These are phyloP conservation scores for Rhombomys opimus DNA, from an alignment of 2,113 vertebrate genomes.

Conservation along the genomic window DNA sequence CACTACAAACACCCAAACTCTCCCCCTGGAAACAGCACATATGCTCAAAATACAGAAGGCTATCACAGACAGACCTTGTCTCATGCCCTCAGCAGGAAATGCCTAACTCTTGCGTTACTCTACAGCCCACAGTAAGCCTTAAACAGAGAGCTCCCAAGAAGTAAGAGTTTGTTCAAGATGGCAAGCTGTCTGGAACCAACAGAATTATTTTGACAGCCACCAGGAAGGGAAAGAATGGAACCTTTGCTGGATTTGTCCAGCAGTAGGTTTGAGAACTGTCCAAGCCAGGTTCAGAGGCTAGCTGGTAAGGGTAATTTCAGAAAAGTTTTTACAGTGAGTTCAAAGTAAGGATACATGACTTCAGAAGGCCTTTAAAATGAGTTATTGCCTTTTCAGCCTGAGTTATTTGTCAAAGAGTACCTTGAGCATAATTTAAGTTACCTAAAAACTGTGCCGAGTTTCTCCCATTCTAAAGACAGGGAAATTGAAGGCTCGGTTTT, in stretches of 20 bases:
- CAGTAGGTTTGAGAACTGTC: neutral
- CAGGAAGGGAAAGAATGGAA: slow-evolving; percentile 35
- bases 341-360: neutral
- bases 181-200: neutral
- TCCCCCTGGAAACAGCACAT: slow-evolving; percentile 67
- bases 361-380: neutral
- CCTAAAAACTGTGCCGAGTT: neutral
- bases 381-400: neutral
- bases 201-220: slow-evolving; percentile 8
- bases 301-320: neutral
- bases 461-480: neutral
- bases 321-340: neutral
- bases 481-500: neutral
- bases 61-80: slow-evolving; percentile 61
- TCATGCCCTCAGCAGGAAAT: slow-evolving; percentile 63
- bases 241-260: neutral
- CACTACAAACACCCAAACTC: neutral
- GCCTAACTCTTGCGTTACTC: slow-evolving; percentile 64
- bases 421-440: neutral
- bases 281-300: neutral
- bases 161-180: slow-evolving; percentile 13
- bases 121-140: slow-evolving; percentile 43
- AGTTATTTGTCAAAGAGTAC: neutral
- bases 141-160: neutral
- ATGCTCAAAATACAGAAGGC: slow-evolving; percentile 62